Percentiles rank a stretch among this genome's conserved stretches.
phyloP scores from a whole-genome alignment of 2,797 vertebrate species.

The Galago senegalensis region DNA sequence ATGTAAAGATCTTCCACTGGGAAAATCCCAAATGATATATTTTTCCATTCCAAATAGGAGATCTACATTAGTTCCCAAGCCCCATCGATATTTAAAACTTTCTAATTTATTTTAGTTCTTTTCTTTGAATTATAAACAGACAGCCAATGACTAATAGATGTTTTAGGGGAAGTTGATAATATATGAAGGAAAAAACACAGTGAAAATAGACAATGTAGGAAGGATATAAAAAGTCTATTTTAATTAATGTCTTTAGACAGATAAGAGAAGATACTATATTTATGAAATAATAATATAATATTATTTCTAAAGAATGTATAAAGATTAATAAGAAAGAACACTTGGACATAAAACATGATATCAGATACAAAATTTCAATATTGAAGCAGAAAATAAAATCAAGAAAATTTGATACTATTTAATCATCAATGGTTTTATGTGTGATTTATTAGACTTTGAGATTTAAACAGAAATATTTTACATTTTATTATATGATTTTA shows the following conservation, averaged over 20 bases:
- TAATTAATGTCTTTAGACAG: neutral
- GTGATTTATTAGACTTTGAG: neutral
- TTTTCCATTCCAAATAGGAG: neutral
- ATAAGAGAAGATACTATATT: neutral
- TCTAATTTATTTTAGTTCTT: neutral
- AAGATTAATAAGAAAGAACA: neutral
- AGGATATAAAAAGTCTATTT: neutral
- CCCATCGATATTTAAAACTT: neutral
- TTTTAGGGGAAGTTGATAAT: neutral
- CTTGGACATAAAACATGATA: neutral
- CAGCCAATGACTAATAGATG: neutral
- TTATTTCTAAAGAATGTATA: neutral
- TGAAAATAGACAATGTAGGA: neutral
- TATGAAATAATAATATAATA: neutral
- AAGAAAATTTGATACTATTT: neutral
- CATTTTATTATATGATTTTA: neutral
- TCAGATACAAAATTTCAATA: neutral
- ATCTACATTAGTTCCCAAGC: neutral
- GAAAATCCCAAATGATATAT: neutral
- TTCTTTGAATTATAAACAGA: neutral
- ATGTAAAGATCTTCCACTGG: neutral
- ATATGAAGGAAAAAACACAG: neutral
- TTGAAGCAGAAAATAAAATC: neutral
- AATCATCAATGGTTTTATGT: neutral
- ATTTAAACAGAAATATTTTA: neutral